phyloP scores from a whole-genome alignment of 2,797 vertebrate genomes.

The Gambusia yucatana region DNA sequence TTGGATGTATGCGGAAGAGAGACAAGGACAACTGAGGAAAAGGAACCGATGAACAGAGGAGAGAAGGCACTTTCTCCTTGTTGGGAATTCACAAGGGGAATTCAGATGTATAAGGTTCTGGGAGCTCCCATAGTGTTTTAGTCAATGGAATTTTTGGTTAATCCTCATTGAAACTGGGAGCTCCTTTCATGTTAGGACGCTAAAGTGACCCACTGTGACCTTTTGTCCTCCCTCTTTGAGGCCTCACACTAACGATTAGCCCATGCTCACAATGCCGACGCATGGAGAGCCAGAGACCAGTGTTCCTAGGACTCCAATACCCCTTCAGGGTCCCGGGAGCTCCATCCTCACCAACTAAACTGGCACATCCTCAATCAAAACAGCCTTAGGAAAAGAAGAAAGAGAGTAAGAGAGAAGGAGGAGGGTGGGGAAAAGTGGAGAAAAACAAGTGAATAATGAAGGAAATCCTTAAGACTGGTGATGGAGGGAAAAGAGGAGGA shows the following conservation, averaged over 20 bases:
- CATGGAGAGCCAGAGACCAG: constrained; percentile 72
- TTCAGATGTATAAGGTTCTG: constrained; percentile 76
- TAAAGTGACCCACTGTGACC: constrained; percentile 83
- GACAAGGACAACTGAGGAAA: constrained; percentile 14
- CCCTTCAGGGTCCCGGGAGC: constrained; percentile 65
- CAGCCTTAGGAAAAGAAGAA: constrained; percentile 69
- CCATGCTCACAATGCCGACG: constrained; percentile 79
- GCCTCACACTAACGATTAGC: constrained; percentile 82
- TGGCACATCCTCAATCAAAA: constrained; percentile 81
- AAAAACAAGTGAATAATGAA: constrained; percentile 62
- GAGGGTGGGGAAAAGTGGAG: constrained; percentile 33
- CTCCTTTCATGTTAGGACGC: constrained; percentile 81
- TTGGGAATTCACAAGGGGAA: constrained; percentile 58
- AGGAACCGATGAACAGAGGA: constrained; percentile 21
- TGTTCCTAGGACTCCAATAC: constrained; percentile 69
- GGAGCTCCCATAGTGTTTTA: constrained; percentile 73
- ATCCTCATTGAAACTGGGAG: constrained; percentile 85
- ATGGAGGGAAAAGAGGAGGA: constrained; percentile 57
- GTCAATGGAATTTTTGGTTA: constrained; percentile 82
- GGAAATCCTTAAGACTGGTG: constrained; percentile 67
- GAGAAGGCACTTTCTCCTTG: constrained; percentile 51
- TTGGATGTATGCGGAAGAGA: constrained; percentile 26
- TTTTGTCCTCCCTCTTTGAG: constrained; percentile 84
- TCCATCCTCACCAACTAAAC: constrained; percentile 74
- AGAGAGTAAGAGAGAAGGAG: constrained; percentile 39